Base-by-base conservation (phyloP, 2,888 invertebrate genomes). In the Malthinus flaveolus region DNA sequence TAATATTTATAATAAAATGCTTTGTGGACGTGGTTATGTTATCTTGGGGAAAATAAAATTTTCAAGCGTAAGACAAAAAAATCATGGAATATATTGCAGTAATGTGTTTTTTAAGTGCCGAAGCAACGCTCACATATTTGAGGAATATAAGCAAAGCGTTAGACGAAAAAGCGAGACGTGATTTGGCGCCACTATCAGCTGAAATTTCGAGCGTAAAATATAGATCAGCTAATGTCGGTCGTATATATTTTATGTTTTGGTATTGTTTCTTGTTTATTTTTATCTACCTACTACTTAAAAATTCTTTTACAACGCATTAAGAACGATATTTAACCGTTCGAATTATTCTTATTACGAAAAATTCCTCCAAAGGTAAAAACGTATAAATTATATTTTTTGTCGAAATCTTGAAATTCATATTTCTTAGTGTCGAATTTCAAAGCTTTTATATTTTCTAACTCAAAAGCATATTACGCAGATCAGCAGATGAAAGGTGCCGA, bases 401-500 rank as follows among this genome's bases (percentile, higher is more conserved):
- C 23, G 23, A 23, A 23, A 23, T 23, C 23, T 23, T 23, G 23
- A 23, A 23, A 23, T 23, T 23, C 23, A 23, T 23, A 23, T 23
- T 49, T 49, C 54, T 49, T 44, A 35, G 12, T 54, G 48, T 36
- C 32, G 42, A 54, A 50, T 50, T 54, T 59, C 49, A 50, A 46
- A 50, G 54, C 59, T 54, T 50, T 49, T 42, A 54, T 54, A 59
- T 59, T 54, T 59, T 59, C 49, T 54, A 54, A 54, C 54, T 49
- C 35, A 54, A 59, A 49, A 54, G 53, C 59, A 54, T 63, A 65
- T 66, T 68, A 70, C 67, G 61, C 65, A 66, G 62, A 50, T 67
- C 65, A 66, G 61, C 62, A 68, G 67, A 70, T 69, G 69, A 70
- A 69, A 69, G 70, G 68, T 68, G 66, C 68, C 66, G 65, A 59